Percentiles rank a stretch among this genome's conserved stretches.
Evolutionary conservation across 2,888 invertebrate genomes (phyloP).

Genomic region (Spatulosminthurus flaviceps): DNA sequence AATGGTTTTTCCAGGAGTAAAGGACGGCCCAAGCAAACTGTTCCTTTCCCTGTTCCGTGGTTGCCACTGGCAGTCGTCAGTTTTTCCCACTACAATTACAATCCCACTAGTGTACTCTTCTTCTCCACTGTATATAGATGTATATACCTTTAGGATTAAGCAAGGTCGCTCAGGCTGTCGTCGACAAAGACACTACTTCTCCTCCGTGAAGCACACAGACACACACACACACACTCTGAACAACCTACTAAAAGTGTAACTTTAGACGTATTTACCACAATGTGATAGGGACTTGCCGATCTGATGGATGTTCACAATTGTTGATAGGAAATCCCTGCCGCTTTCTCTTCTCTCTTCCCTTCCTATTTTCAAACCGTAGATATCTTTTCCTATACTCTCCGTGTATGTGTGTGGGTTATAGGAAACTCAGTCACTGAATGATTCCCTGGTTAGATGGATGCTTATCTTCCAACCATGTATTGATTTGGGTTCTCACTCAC

Average conservation of each 20-base stretch:
- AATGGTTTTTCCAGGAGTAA: conserved; percentile 41
- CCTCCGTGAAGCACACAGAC: too few species aligned
- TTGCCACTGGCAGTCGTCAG: conserved; percentile 15
- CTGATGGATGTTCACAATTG: conserved; percentile 13
- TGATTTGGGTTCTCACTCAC: conserved; percentile 5
- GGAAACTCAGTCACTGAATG: background rate
- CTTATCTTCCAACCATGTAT: background rate
- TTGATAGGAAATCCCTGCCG: background rate
- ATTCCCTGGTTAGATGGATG: background rate
- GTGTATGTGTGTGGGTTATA: too few species aligned
- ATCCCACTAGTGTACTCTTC: background rate
- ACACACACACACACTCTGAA: background rate
- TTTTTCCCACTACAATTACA: conserved; percentile 1
- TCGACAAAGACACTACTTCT: background rate
- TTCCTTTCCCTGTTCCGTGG: conserved; percentile 30
- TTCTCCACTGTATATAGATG: too few species aligned
- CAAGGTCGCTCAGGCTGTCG: conserved; percentile 5
- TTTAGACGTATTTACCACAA: too few species aligned
- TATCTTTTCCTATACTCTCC: too few species aligned
- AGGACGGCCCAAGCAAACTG: conserved; percentile 28
- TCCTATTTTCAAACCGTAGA: too few species aligned
- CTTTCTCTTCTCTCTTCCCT: too few species aligned
- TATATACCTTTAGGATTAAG: too few species aligned
- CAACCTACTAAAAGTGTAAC: too few species aligned
- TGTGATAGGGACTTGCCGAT: too few species aligned